Base-by-base conservation (phyloP, 37 sponge, comb jelly and placozoan species). In the Axinella damicornis region DNA sequence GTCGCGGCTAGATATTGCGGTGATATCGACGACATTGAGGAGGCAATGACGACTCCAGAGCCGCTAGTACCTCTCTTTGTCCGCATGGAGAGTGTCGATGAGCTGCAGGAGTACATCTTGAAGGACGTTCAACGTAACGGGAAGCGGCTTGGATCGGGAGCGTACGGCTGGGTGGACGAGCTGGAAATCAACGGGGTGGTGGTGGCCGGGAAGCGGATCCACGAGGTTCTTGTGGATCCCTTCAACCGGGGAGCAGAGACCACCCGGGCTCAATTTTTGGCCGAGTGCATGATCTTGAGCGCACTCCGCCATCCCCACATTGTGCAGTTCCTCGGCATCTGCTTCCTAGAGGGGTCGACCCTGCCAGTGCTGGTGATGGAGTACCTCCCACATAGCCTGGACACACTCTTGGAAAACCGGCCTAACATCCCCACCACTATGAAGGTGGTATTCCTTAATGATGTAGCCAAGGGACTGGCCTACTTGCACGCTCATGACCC, bases 381-480 rank as follows among this genome's bases (percentile, higher is more conserved):
- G 36, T 57, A 57, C 35, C 59, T 76, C 35, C 30, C 19, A 6
- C 33, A 20, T 19, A 76, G 76, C 30, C 76, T 76, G 33, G 76
- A 76, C 58, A 59, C 53, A 55, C 58, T 76, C 19, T 28, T 76
- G 22, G 60, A 39, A 31, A 46, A 39, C 0, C 38, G 54, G 2
- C 65, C 41, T 0, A 54, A 67, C 35, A 2, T 84, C 55, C 85
- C 77, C 52, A 53, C 46, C 54, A 20, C 53, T 28, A n/a, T 65
- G 37, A 74, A 74, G 65, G 56, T 62, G 22, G 35, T 39, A 17
- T 53, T 84, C 34, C 52, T 84, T 16, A 22, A 35, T 37, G 76
- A 84, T 52, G 85, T 84, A 1, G 77, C 76, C 22, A 39, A 59
- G 46, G 85, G 85, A n/a, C 20, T 84, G 57, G 67, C 55, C 68